Conservation (phyloP, 2,888 invertebrate species). For the Eupithecia tripunctaria region DNA sequence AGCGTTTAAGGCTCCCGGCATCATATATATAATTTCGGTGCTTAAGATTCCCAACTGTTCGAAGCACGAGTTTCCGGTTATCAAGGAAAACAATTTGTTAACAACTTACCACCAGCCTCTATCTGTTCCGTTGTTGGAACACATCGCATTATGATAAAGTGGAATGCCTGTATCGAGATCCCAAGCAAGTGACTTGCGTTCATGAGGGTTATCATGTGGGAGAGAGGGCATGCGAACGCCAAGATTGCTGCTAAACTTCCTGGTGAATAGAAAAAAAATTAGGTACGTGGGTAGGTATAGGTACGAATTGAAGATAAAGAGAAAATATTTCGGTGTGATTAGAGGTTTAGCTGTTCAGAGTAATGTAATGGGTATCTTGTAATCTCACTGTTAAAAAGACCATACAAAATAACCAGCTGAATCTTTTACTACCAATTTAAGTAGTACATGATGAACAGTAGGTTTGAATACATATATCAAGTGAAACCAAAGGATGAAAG, state of each 20-base stretch:
- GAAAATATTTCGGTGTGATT: too few species aligned
- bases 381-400: background rate
- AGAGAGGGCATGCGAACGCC: constrained; percentile 86
- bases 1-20: background rate
- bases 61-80: background rate
- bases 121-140: constrained; percentile 83
- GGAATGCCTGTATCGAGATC: constrained; percentile 77
- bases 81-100: constrained; percentile 4
- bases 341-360: too few species aligned
- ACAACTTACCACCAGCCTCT: constrained; percentile 75
- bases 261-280: constrained; percentile 52
- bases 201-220: constrained; percentile 85
- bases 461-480: background rate
- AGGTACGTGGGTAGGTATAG: background rate
- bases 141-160: constrained; percentile 81
- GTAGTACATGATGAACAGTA: too few species aligned
- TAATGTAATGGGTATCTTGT: background rate
- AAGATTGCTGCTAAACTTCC: constrained; percentile 86
- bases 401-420: background rate
- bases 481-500: background rate
- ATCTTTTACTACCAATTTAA: too few species aligned
- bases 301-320: background rate
- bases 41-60: background rate
- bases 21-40: background rate
- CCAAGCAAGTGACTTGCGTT: constrained; percentile 84